Percentiles rank a stretch among this genome's conserved stretches.
phyloP scores from a whole-genome alignment of 2,888 invertebrate genomes.

The Diarsia dahlii region DNA sequence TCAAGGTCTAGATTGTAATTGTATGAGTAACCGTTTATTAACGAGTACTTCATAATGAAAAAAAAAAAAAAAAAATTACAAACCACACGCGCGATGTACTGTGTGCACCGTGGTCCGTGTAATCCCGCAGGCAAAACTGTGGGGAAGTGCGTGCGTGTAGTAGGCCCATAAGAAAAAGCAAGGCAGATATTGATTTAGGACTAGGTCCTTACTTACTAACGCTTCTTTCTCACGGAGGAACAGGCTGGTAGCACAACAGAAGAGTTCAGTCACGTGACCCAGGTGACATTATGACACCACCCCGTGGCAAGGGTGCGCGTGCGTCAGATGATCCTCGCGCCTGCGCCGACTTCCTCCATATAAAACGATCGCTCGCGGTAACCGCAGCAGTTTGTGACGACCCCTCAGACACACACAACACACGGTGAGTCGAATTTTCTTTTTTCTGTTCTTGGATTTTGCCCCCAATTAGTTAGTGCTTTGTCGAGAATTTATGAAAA shows the following conservation, averaged over 20 bases:
- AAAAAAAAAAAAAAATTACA: no score
- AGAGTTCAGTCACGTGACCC: conserved; percentile 23
- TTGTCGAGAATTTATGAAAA: conserved; percentile 6
- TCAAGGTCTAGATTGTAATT: no score
- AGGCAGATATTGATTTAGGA: background rate
- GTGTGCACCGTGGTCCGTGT: no score
- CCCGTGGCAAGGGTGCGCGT: conserved; percentile 75
- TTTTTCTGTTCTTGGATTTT: conserved; percentile 39
- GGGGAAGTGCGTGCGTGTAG: no score
- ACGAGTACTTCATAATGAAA: no score
- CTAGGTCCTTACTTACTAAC: background rate
- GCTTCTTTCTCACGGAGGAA: background rate
- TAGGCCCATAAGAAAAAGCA: background rate
- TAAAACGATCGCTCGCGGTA: conserved; percentile 80
- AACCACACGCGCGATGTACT: no score
- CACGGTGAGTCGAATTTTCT: conserved; percentile 77
- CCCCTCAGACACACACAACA: conserved; percentile 76
- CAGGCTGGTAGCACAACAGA: background rate
- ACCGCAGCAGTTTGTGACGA: conserved; percentile 87
- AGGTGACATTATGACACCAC: conserved; percentile 59
- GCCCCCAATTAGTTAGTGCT: conserved; percentile 30
- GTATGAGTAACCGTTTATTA: no score
- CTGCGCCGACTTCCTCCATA: conserved; percentile 81
- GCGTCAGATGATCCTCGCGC: conserved; percentile 68
- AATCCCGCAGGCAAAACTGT: no score